phyloP scores from a whole-genome alignment of 2,797 vertebrate species.

The Tachyglossus aculeatus region DNA sequence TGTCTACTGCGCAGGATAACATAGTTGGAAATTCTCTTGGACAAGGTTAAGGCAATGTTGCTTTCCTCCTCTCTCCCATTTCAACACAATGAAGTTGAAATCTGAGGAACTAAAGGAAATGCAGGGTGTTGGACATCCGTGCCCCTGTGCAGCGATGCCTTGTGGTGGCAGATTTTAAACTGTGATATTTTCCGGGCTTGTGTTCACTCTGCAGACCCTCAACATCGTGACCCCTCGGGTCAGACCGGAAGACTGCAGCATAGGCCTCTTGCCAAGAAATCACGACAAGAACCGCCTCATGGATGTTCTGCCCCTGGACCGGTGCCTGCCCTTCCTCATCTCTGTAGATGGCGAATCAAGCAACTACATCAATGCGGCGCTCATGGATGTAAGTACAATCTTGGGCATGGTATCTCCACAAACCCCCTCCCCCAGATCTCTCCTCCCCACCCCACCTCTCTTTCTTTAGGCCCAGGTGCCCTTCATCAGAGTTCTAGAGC shows the following conservation, averaged over 20 bases:
- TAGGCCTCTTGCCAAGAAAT: conserved; percentile 92
- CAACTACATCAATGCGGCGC: conserved; percentile 96
- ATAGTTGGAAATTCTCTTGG: no score
- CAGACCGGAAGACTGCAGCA: conserved; percentile 94
- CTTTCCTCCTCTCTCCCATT: no score
- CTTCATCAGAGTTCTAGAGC: no score
- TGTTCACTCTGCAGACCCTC: conserved; percentile 79
- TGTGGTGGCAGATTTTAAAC: background rate
- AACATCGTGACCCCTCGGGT: conserved; percentile 96
- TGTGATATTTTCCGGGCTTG: background rate
- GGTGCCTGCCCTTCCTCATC: conserved; percentile 96
- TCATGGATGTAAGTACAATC: conserved; percentile 89
- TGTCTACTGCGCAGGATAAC: no score
- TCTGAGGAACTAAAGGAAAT: no score
- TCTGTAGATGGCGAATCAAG: conserved; percentile 95
- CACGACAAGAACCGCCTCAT: conserved; percentile 96
- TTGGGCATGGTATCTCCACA: no score
- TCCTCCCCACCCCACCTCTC: no score
- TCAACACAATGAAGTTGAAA: no score
- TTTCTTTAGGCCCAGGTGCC: no score
- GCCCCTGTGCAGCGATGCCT: fast-evolving
- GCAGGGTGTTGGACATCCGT: fast-evolving
- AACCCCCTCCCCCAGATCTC: no score
- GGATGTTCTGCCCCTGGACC: conserved; percentile 93
- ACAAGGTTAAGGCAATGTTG: no score